phyloP scores from a whole-genome alignment of 2,113 vertebrate genomes.

The Phodopus roborovskii region DNA sequence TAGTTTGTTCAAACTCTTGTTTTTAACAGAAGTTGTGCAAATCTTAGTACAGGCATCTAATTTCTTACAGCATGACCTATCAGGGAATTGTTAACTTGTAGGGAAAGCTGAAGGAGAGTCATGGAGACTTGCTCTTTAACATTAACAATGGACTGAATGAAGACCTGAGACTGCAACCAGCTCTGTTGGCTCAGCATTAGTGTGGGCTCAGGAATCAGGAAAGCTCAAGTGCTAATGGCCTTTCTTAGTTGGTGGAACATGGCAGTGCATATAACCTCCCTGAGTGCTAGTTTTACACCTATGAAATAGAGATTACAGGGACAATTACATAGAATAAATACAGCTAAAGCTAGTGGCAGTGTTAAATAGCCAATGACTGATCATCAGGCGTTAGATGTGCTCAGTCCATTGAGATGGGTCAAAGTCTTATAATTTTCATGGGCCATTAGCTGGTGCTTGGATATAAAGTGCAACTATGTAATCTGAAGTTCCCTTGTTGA shows the following conservation, averaged over 20 bases:
- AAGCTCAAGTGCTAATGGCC: background rate
- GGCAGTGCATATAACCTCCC: background rate
- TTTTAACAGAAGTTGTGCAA: background rate
- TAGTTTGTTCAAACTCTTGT: background rate
- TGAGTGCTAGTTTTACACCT: background rate
- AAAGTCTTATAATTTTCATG: background rate
- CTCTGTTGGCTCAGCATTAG: background rate
- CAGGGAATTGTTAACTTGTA: background rate
- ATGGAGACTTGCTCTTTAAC: no score
- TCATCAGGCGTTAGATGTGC: background rate
- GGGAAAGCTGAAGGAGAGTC: background rate
- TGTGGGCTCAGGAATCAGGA: background rate
- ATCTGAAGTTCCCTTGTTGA: background rate
- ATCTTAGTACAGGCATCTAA: background rate
- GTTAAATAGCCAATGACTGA: background rate
- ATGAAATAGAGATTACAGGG: no score
- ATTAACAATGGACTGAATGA: background rate
- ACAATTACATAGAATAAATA: no score
- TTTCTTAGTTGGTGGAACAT: background rate
- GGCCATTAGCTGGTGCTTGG: background rate
- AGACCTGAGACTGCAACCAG: background rate
- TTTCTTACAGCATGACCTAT: background rate
- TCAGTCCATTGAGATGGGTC: background rate
- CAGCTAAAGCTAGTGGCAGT: background rate
- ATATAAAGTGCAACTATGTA: background rate